Base-by-base conservation (phyloP, 2,797 vertebrate genomes). In the Coregonus suidteri region DNA sequence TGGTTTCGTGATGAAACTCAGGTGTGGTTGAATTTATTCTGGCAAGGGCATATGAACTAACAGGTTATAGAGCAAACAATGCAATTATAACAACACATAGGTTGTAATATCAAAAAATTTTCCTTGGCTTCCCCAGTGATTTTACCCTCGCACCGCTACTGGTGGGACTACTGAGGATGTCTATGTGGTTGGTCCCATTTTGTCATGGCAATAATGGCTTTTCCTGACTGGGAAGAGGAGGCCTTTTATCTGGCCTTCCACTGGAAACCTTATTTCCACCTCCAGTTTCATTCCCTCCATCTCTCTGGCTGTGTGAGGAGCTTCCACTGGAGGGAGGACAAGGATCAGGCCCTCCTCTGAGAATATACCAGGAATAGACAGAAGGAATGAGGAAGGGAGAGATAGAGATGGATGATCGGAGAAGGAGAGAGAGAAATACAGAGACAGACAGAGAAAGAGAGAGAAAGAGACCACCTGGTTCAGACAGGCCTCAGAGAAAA, bases 241-340 rank as follows among this genome's bases (percentile, higher is more conserved):
- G 9, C 41, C 7, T 47, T 90, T 89, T 83, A 89, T 92, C 87
- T 86, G 80, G 73, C 73, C 84, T 82, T 73, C 68, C 74, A 72
- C 90, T 90, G 91, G 89, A 91, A 94, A 92, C 79, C 82, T 92
- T 73, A 91, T 91, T 93, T 92, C 87, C 87, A 30, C 83, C 62
- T 88, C 75, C 73, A 67, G 82, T 59, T 88, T 89, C 3, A 47
- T 13, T 47, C 41, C 41, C 41, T 47, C 41, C 41, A 47, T 47
- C 15, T 73, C 20, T 70, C 16, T 25, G 64, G 53, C 81, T 78
- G 83, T 79, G 84, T 87, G 75, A 31, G 59, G 47, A 0, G 14
- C 7, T 76, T 83, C 88, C 78, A 65, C 81, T 34, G 75, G 34
- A 30, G 74, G 81, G 81, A 47, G 9, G 41, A 47, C 3, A 11